Conservation (phyloP, 2,888 invertebrate genomes). For the Gymnocheta viridis region DNA sequence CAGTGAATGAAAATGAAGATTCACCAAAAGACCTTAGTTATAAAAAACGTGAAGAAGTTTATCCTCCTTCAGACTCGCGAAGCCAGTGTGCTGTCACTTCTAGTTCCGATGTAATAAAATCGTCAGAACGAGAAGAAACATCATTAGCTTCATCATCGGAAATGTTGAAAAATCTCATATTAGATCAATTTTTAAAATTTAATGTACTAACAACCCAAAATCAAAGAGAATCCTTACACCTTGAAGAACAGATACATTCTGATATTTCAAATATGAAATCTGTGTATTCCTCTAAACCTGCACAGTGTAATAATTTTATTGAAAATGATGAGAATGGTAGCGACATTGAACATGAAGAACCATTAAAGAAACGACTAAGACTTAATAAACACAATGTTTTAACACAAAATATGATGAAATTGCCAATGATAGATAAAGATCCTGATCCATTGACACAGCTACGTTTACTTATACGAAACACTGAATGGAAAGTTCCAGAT, state of each 20-base stretch:
- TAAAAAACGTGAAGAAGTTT: constrained; percentile 83
- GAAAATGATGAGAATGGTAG: constrained; percentile 77
- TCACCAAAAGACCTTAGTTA: constrained; percentile 85
- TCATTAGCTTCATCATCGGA: constrained; percentile 88
- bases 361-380: constrained; percentile 82
- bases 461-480: constrained; percentile 86
- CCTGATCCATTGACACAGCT: constrained; percentile 88
- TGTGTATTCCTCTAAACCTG: constrained; percentile 83
- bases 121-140: constrained; percentile 88
- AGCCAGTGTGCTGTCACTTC: constrained; percentile 85
- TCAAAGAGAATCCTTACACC: constrained; percentile 87
- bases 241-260: constrained; percentile 88
- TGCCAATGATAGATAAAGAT: constrained; percentile 79
- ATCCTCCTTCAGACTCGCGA: constrained; percentile 76
- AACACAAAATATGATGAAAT: constrained; percentile 45
- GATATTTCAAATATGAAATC: constrained; percentile 82
- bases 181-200: constrained; percentile 78
- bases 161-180: constrained; percentile 78
- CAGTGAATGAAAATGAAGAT: constrained; percentile 80
- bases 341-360: constrained; percentile 77
- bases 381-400: constrained; percentile 12
- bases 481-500: constrained; percentile 89
- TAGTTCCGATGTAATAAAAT: constrained; percentile 88
- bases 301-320: constrained; percentile 81
- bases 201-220: constrained; percentile 74